A percentile compares a stretch with the other conserved stretches of the same genome.
phyloP scores from a whole-genome alignment of 2,888 invertebrate species.

The Archips xylosteana region DNA sequence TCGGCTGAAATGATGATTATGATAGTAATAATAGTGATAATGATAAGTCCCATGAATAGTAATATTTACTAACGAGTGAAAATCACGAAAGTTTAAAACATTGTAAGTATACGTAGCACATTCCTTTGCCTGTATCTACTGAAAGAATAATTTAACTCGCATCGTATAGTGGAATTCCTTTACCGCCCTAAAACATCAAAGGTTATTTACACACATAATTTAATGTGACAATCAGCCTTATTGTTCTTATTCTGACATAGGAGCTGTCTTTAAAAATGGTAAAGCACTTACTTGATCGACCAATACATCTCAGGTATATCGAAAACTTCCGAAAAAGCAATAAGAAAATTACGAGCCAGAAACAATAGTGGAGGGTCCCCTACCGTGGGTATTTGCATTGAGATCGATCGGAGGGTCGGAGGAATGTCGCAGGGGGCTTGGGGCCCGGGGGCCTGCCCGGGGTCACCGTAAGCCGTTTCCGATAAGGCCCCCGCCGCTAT shows the following conservation, averaged over 20 bases:
- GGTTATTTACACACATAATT: too few relatives aligned
- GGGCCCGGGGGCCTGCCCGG: conserved; percentile 69
- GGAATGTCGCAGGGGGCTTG: conserved; percentile 51
- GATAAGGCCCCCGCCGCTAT: conserved; percentile 83
- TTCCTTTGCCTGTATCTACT: too few relatives aligned
- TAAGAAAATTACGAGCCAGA: conserved; percentile 74
- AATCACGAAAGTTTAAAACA: too few relatives aligned
- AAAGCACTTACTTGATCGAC: neutral
- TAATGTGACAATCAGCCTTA: too few relatives aligned
- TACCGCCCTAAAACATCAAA: too few relatives aligned
- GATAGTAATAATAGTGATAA: too few relatives aligned
- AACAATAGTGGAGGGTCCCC: conserved; percentile 72
- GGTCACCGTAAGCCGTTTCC: conserved; percentile 85
- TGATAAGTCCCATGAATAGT: too few relatives aligned
- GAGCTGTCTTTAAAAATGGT: too few relatives aligned
- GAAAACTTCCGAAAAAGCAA: conserved; percentile 57
- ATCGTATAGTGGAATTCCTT: neutral
- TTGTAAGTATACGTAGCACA: too few relatives aligned
- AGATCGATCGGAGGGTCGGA: conserved; percentile 77
- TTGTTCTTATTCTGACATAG: too few relatives aligned
- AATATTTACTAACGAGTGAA: too few relatives aligned
- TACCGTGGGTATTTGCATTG: conserved; percentile 76
- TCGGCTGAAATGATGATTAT: too few relatives aligned
- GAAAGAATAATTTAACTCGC: neutral
- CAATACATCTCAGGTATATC: conserved; percentile 45